These are phyloP conservation scores for Chrysopa pallens DNA, from an alignment of 1,140 invertebrate genomes.

Conservation along the genomic window DNA sequence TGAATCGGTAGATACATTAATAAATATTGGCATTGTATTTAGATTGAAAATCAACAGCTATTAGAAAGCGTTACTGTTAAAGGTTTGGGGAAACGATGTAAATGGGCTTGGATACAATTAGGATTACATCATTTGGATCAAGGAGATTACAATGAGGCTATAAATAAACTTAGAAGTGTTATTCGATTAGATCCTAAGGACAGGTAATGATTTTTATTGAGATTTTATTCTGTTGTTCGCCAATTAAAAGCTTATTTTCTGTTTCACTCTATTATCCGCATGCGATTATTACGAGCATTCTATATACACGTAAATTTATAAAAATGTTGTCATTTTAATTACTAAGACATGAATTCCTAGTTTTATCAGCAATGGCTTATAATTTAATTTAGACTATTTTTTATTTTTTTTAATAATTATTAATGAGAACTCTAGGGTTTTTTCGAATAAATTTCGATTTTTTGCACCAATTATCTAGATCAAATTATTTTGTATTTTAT, in stretches of 20 bases:
- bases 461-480: too few relatives aligned
- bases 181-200: constrained; percentile 51
- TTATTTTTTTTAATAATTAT: constrained; percentile 1
- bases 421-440: too few relatives aligned
- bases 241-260: too few relatives aligned
- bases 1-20: not conserved
- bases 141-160: constrained; percentile 49
- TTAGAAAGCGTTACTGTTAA: constrained; percentile 38
- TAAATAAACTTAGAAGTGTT: constrained; percentile 54
- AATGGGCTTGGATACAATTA: constrained; percentile 67
- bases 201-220: constrained; percentile 26
- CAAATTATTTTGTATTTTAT: too few relatives aligned
- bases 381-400: constrained; percentile 8
- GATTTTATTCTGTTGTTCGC: not conserved
- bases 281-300: too few relatives aligned
- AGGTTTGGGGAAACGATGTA: constrained; percentile 29
- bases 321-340: too few relatives aligned
- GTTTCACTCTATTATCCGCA: too few relatives aligned
- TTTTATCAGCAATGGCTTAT: too few relatives aligned
- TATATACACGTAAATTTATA: too few relatives aligned
- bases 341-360: too few relatives aligned
- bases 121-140: constrained; percentile 57
- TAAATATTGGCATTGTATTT: constrained; percentile 7
- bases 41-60: constrained; percentile 48
- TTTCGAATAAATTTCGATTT: too few relatives aligned